Percentiles rank a stretch among this genome's conserved stretches.
These are phyloP conservation scores for Orientallactaga sibirica DNA, from an alignment of 2,797 vertebrate species.

Conservation along the genomic window DNA sequence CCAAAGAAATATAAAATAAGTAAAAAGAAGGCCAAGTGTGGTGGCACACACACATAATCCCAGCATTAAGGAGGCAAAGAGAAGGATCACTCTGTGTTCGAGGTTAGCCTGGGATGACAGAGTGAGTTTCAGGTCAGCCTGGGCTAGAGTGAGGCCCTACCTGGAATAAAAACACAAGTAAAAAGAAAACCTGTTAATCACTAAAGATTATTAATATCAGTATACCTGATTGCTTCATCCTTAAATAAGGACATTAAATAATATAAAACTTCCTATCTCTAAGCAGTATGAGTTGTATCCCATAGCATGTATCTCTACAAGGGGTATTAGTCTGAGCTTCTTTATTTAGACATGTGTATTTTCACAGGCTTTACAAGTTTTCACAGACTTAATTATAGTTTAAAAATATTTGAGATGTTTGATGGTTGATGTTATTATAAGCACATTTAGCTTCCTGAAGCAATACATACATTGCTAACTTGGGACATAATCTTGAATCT, in stretches of 20 bases:
- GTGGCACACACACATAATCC: too few species aligned
- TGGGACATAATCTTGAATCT: background rate
- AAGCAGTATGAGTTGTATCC: conserved; percentile 30
- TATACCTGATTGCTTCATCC: background rate
- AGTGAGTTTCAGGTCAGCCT: too few species aligned
- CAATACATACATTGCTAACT: background rate
- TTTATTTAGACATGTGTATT: conserved; percentile 20
- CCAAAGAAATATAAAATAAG: background rate
- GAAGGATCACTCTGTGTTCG: too few species aligned
- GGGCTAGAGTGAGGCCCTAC: too few species aligned
- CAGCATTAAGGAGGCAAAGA: too few species aligned
- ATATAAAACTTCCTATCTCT: background rate
- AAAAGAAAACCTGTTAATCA: too few species aligned
- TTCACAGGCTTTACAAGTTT: conserved; percentile 5
- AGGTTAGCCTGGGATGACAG: too few species aligned
- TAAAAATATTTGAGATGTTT: background rate
- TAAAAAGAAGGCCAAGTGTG: background rate
- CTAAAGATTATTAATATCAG: background rate
- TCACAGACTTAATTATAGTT: conserved; percentile 15
- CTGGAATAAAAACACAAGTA: too few species aligned
- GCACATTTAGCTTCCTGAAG: background rate
- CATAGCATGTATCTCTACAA: background rate
- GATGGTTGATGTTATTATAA: background rate
- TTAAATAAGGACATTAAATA: conserved; percentile 34
- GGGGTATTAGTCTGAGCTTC: conserved; percentile 42